Evolutionary conservation across 2,113 vertebrate species (phyloP).

Genomic region (Sigmodon hispidus): DNA sequence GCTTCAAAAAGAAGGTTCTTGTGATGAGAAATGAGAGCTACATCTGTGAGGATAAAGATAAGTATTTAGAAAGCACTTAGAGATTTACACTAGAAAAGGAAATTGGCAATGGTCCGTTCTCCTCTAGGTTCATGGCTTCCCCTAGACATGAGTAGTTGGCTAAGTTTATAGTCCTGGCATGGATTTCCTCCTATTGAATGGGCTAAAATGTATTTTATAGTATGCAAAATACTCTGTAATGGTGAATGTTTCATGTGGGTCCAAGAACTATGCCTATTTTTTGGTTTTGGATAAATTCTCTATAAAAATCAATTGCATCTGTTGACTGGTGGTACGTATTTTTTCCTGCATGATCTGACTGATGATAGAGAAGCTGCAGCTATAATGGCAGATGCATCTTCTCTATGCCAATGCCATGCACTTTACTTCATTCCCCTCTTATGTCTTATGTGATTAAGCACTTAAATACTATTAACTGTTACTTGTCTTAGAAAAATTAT

Average conservation of each 20-base stretch:
- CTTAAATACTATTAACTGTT: neutral
- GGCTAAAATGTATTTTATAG: neutral
- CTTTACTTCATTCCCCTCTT: neutral
- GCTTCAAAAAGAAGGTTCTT: neutral
- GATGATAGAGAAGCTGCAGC: neutral
- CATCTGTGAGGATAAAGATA: neutral
- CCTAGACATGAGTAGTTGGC: neutral
- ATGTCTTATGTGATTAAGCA: neutral
- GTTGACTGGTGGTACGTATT: neutral
- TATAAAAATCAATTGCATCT: neutral
- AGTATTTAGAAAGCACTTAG: neutral
- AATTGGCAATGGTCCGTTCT: neutral
- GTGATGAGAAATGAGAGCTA: neutral
- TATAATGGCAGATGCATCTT: neutral
- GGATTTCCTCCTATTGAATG: neutral
- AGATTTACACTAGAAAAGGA: neutral
- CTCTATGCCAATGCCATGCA: neutral
- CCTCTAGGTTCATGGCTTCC: neutral
- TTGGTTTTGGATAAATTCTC: neutral
- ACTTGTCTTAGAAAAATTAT: neutral
- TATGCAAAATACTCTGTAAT: neutral
- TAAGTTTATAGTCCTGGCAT: neutral
- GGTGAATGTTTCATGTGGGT: neutral
- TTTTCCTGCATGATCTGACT: neutral
- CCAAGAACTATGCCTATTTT: neutral